Conservation (phyloP, 2,113 vertebrate species). For the Chaetura pelagica region DNA sequence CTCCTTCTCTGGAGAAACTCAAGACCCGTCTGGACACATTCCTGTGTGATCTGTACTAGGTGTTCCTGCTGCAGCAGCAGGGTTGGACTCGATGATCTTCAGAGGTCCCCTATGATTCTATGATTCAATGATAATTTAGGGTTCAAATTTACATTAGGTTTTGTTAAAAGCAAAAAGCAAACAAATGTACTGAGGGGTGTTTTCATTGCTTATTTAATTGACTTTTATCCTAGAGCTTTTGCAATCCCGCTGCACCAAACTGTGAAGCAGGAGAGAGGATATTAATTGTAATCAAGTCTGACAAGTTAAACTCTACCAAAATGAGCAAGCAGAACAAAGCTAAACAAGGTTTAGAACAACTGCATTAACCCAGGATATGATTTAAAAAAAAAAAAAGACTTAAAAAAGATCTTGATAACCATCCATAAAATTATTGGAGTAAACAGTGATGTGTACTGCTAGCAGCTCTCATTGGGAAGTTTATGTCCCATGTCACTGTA, state of each 20-base stretch:
- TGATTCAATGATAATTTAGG: background rate
- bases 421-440: background rate
- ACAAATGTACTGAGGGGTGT: background rate
- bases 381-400: background rate
- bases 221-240: conserved; percentile 1
- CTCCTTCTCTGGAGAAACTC: too few relatives aligned
- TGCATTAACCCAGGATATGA: background rate
- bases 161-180: conserved; percentile 13
- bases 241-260: background rate
- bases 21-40: too few relatives aligned
- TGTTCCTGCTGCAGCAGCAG: too few relatives aligned
- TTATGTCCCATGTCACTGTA: fast-evolving
- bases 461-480: background rate
- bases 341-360: background rate
- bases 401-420: background rate
- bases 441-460: background rate
- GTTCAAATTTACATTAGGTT: background rate
- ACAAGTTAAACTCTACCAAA: conserved; percentile 44
- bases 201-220: background rate
- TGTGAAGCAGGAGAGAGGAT: background rate
- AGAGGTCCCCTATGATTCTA: too few relatives aligned
- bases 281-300: conserved; percentile 19
- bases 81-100: too few relatives aligned
- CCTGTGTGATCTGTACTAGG: too few relatives aligned
- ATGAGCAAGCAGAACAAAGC: background rate